phyloP scores from a whole-genome alignment of 1,140 invertebrate genomes.

The Zophobas atratus region DNA sequence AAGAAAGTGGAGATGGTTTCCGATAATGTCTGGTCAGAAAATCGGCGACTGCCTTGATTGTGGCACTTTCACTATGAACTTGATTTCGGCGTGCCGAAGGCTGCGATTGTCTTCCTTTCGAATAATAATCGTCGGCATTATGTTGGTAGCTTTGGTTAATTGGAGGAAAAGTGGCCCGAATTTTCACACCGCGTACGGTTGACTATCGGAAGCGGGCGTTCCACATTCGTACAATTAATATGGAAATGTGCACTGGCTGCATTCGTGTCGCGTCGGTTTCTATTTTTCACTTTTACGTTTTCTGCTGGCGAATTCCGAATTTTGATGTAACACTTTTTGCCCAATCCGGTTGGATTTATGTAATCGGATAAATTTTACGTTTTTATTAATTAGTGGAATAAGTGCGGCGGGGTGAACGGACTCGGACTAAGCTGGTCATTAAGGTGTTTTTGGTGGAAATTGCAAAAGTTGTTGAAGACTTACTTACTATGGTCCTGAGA shows the following conservation, averaged over 20 bases:
- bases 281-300: neutral
- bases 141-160: slow-evolving; percentile 2
- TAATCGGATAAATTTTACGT: neutral
- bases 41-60: slow-evolving; percentile 19
- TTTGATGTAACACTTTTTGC: neutral
- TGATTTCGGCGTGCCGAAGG: slow-evolving; percentile 28
- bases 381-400: too few species aligned
- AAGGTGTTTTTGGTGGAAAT: too few species aligned
- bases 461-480: too few species aligned
- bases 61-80: slow-evolving; percentile 46
- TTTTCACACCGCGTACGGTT: neutral
- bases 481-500: too few species aligned
- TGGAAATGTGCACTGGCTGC: neutral
- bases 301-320: neutral
- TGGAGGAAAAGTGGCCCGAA: slow-evolving; percentile 23
- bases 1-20: slow-evolving; percentile 38
- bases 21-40: slow-evolving; percentile 37
- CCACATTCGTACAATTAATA: slow-evolving; percentile 1
- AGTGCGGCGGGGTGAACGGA: neutral
- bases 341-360: neutral
- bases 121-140: slow-evolving; percentile 16
- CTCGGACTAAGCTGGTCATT: neutral
- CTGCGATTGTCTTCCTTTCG: slow-evolving; percentile 30
- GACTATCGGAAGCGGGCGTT: neutral
- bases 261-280: too few species aligned